Conservation (phyloP, 2,888 invertebrate genomes). For the Cryptus armator region DNA sequence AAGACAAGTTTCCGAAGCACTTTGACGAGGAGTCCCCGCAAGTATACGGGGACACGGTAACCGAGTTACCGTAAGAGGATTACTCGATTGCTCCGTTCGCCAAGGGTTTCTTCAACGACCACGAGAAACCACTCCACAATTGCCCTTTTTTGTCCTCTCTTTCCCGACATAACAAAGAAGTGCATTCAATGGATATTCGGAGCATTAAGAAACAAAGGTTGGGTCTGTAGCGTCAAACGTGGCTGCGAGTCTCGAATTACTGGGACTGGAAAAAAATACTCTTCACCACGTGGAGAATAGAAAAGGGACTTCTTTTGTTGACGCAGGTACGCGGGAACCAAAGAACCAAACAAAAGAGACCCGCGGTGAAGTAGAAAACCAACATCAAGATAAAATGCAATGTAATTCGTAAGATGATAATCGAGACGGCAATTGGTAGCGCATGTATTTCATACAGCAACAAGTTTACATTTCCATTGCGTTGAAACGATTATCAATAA, state of each 20-base stretch:
- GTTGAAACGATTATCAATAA: neutral
- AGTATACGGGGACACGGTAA: slow-evolving; percentile 36
- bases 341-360: slow-evolving; percentile 1
- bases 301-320: neutral
- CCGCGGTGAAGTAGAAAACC: neutral
- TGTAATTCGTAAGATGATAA: neutral
- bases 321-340: slow-evolving; percentile 14
- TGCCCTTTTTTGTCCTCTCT: neutral
- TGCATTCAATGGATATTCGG: slow-evolving; percentile 30
- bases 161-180: neutral
- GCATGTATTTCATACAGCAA: neutral
- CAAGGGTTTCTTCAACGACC: slow-evolving; percentile 28
- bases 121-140: slow-evolving; percentile 15
- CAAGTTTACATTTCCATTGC: neutral
- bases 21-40: slow-evolving; percentile 3
- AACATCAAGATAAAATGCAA: neutral
- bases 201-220: slow-evolving; percentile 41
- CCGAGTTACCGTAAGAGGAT: slow-evolving; percentile 61
- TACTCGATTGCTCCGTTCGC: slow-evolving; percentile 36
- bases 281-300: neutral
- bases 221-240: slow-evolving; percentile 6
- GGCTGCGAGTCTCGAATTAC: neutral
- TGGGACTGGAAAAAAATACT: neutral
- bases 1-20: slow-evolving; percentile 25
- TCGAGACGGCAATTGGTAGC: neutral